Conservation (phyloP, 35 echinoderm and acorn worm genomes). For the Heliocidaris tuberculata region DNA sequence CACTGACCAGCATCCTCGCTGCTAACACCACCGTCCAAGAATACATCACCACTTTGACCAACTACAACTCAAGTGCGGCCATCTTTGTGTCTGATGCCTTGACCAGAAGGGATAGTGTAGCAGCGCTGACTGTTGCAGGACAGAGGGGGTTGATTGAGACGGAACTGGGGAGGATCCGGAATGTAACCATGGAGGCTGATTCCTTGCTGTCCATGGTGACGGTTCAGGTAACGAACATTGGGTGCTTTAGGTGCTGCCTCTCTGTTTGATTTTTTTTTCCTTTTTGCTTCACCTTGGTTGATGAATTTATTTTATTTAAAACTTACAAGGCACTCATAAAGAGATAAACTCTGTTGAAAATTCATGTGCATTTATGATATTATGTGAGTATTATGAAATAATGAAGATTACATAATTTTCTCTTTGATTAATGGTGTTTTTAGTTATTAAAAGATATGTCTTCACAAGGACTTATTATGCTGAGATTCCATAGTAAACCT, state of each 20-base stretch:
- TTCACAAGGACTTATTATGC: no score
- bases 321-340: no score
- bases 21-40: constrained; percentile 41
- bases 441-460: no score
- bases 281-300: no score
- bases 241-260: no score
- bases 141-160: constrained; percentile 40
- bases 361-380: no score
- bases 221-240: constrained; percentile 31
- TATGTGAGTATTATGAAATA: no score
- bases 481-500: no score
- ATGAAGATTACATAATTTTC: no score
- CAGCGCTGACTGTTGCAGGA: not conserved
- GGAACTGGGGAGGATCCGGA: constrained; percentile 55
- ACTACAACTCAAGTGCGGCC: constrained; percentile 33
- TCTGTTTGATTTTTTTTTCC: no score
- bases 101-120: not conserved
- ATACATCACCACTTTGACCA: not conserved
- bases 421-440: no score
- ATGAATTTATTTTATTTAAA: not conserved
- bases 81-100: constrained; percentile 16
- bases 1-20: not conserved
- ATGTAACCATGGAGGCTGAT: constrained; percentile 60
- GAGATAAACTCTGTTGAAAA: no score
- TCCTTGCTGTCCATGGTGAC: constrained; percentile 34